Evolutionary conservation across 2,113 vertebrate genomes (phyloP).

Genomic region (Microtus montanus): DNA sequence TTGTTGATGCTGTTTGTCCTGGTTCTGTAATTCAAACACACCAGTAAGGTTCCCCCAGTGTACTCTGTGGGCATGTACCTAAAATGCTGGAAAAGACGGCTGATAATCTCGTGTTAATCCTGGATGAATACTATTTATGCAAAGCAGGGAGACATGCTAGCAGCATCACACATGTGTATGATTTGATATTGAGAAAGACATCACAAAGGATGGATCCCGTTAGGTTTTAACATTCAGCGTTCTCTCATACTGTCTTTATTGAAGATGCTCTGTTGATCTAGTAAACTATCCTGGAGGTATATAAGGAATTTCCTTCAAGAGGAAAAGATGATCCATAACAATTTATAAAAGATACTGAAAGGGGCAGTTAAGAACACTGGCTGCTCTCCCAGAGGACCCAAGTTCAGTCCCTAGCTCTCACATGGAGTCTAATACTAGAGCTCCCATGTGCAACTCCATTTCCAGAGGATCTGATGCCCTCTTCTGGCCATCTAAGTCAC

Average conservation of each 20-base stretch:
- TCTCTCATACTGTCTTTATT: neutral
- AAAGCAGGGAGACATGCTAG: neutral
- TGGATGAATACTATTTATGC: neutral
- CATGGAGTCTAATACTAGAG: neutral
- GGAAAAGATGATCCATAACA: neutral
- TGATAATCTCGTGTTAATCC: constrained; percentile 11
- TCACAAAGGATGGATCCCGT: neutral
- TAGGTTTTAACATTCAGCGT: neutral
- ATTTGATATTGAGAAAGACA: constrained; percentile 21
- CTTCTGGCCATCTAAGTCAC: neutral
- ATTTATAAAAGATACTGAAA: neutral
- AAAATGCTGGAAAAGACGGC: constrained; percentile 27
- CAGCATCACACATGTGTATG: constrained; percentile 27
- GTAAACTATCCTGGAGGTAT: neutral
- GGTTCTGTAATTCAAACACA: constrained; percentile 37
- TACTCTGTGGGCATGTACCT: neutral
- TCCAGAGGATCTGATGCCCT: neutral
- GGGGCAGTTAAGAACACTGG: too few species aligned
- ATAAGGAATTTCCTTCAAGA: neutral
- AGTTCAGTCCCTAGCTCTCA: neutral
- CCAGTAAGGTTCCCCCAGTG: neutral
- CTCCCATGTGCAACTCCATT: neutral
- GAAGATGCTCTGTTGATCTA: neutral
- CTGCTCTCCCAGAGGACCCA: neutral
- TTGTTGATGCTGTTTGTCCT: neutral